These are phyloP conservation scores for Parasteatoda lunata DNA, from an alignment of 2,888 invertebrate species.

Conservation along the genomic window DNA sequence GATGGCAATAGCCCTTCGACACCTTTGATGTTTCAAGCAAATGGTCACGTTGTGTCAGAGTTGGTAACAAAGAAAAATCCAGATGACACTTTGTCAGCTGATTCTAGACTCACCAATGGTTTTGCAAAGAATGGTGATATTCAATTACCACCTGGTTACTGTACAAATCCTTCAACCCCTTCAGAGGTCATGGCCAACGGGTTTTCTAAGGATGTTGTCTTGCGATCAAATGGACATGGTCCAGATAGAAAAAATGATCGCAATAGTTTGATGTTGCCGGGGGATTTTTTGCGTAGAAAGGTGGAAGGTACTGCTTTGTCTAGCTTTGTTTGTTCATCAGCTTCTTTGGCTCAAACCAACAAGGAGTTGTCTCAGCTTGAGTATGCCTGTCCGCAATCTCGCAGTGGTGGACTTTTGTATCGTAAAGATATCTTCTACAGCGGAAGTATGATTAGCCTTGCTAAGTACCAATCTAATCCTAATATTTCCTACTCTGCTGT, in stretches of 20 bases:
- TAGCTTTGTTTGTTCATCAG: constrained; percentile 65
- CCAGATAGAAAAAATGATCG: constrained; percentile 26
- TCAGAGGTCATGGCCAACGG: constrained; percentile 34
- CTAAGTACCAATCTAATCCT: constrained; percentile 74
- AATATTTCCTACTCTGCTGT: constrained; percentile 51
- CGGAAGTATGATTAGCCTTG: constrained; percentile 81
- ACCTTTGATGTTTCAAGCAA: constrained; percentile 48
- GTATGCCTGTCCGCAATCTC: constrained; percentile 16
- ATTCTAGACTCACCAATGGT: constrained; percentile 45
- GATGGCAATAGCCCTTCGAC: constrained; percentile 18
- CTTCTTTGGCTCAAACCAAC: constrained; percentile 64
- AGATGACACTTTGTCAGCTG: constrained; percentile 11
- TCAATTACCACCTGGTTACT: constrained; percentile 28
- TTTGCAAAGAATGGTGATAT: constrained; percentile 37
- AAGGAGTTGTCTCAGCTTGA: constrained; percentile 58
- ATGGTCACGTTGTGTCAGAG: constrained; percentile 23
- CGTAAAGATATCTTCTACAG: constrained; percentile 92
- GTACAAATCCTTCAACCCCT: constrained; percentile 52
- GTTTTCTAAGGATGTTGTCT: constrained; percentile 25
- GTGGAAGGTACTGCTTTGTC: constrained; percentile 60
- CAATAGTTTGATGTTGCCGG: constrained; percentile 50
- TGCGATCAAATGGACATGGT: constrained; percentile 29
- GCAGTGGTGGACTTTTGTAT: constrained; percentile 83
- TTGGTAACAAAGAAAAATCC: constrained; percentile 13
- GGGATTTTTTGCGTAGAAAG: constrained; percentile 54